A percentile compares a stretch with the other conserved stretches of the same genome.
These are phyloP conservation scores for Lepidotrigona ventralis DNA, from an alignment of 1,140 invertebrate species.

Conservation along the genomic window DNA sequence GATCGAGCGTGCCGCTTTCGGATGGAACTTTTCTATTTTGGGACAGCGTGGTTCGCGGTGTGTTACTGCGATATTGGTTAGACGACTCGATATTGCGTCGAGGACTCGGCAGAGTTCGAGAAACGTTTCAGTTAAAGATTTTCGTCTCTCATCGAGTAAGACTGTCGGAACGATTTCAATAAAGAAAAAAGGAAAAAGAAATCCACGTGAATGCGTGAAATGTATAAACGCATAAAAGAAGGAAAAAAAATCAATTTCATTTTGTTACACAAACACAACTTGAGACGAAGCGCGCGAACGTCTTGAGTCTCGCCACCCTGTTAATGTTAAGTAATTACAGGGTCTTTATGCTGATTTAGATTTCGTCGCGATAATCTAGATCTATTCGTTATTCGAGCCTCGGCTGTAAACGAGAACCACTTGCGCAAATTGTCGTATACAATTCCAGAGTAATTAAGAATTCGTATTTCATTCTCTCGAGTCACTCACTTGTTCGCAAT, in stretches of 20 bases:
- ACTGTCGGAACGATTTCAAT: neutral
- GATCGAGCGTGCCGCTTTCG: neutral
- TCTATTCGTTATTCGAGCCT: neutral
- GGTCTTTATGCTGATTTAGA: neutral
- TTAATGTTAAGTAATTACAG: neutral
- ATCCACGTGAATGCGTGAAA: too few species aligned
- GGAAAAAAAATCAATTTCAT: neutral
- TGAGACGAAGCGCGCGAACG: neutral
- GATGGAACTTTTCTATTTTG: neutral
- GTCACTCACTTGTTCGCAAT: slow-evolving; percentile 31
- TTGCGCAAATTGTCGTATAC: slow-evolving; percentile 21
- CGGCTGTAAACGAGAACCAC: slow-evolving; percentile 1
- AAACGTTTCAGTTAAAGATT: neutral
- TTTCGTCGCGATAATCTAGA: neutral
- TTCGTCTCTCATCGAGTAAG: neutral
- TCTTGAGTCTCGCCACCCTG: neutral
- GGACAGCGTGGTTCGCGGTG: neutral
- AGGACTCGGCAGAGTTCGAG: neutral
- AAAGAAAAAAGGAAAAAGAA: too few species aligned
- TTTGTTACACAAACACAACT: neutral
- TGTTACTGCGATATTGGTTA: neutral
- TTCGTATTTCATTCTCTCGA: slow-evolving; percentile 38
- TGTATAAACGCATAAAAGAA: too few species aligned
- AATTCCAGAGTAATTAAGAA: slow-evolving; percentile 40
- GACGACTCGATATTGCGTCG: neutral